Conservation (phyloP, 2,113 vertebrate species). For the Mormyrus iriodes region DNA sequence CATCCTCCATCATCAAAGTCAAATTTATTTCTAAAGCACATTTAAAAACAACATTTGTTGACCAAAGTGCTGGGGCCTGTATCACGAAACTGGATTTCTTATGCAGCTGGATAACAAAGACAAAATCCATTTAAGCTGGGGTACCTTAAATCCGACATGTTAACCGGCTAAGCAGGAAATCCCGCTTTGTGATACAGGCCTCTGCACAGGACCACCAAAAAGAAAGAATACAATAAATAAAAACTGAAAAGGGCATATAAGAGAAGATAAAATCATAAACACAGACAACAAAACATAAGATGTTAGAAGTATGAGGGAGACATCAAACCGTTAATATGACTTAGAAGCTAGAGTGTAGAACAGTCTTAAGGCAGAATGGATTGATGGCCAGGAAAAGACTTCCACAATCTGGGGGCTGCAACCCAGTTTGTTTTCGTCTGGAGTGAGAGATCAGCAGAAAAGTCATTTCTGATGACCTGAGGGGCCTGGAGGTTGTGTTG, state of each 20-base stretch:
- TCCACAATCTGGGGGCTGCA: neutral
- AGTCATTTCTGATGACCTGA: neutral
- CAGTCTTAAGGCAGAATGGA: neutral
- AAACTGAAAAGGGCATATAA: neutral
- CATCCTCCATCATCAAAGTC: neutral
- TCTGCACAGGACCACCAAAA: neutral
- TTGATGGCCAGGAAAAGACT: neutral
- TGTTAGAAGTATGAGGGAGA: neutral
- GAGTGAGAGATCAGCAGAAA: neutral
- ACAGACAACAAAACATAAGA: neutral
- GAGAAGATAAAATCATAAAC: neutral
- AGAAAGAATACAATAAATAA: neutral
- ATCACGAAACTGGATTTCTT: neutral
- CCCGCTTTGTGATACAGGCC: neutral
- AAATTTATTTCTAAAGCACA: neutral
- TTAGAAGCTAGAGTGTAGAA: neutral
- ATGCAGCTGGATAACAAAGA: neutral
- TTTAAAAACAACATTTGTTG: neutral
- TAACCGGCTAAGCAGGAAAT: neutral
- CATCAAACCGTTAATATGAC: neutral
- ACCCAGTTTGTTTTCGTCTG: neutral
- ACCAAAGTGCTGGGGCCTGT: neutral
- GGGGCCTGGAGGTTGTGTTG: neutral
- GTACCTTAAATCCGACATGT: neutral
- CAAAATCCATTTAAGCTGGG: neutral